Evolutionary conservation across 2,113 vertebrate species (phyloP).

Genomic region (Psittacara wagleri): DNA sequence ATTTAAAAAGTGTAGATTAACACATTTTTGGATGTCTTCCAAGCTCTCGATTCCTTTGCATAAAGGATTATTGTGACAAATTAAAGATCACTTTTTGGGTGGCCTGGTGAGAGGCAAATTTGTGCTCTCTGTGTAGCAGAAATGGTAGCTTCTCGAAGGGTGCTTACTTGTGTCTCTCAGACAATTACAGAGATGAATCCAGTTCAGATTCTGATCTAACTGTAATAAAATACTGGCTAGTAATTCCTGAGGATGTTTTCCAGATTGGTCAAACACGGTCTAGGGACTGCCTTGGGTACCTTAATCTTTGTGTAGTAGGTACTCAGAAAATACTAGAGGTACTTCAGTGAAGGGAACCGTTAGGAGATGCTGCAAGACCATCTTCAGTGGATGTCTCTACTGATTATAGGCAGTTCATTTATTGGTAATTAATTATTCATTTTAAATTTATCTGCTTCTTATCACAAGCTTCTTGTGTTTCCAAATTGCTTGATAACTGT

Average conservation of each 20-base stretch:
- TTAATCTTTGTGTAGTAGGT: neutral
- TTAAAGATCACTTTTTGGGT: conserved; percentile 51
- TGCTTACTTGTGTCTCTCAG: neutral
- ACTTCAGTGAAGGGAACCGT: neutral
- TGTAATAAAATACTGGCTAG: neutral
- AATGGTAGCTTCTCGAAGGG: neutral
- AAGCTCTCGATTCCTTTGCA: conserved; percentile 11
- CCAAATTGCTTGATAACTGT: neutral
- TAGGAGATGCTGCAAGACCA: neutral
- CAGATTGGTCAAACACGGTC: neutral
- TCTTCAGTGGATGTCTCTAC: neutral
- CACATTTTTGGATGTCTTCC: conserved; percentile 49
- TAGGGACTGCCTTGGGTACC: neutral
- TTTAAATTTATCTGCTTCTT: neutral
- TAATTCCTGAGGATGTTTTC: neutral
- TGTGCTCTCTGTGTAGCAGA: neutral
- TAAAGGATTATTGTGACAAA: conserved; percentile 54
- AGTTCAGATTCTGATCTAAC: neutral
- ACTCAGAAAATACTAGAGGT: neutral
- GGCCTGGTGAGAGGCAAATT: neutral
- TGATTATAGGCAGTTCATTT: neutral
- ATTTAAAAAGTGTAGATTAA: conserved; percentile 47
- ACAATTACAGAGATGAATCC: neutral
- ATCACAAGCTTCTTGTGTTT: neutral
- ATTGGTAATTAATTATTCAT: neutral